Conservation (phyloP, 2,113 vertebrate genomes). For the Ctenodactylus gundi region DNA sequence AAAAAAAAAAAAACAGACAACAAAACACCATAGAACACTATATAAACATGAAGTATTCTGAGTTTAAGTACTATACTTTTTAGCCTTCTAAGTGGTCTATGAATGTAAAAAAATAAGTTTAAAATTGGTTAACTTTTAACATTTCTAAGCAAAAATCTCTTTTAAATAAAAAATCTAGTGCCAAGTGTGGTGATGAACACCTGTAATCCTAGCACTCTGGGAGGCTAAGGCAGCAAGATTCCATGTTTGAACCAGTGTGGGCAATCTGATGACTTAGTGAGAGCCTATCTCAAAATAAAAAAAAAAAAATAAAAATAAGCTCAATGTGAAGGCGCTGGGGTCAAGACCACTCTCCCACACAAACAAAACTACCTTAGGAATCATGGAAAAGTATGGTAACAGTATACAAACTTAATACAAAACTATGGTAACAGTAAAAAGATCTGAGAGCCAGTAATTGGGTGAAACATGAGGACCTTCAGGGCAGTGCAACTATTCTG, state of each 20-base stretch:
- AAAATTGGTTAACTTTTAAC: slow-evolving; percentile 47
- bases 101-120: slow-evolving; percentile 51
- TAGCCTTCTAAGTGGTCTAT: slow-evolving; percentile 22
- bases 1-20: background rate
- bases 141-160: slow-evolving; percentile 40
- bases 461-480: background rate
- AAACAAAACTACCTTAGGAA: background rate
- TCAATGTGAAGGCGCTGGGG: background rate
- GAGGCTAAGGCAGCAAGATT: background rate
- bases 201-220: background rate
- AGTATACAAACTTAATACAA: too few relatives aligned
- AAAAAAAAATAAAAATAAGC: background rate
- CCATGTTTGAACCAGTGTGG: background rate
- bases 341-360: background rate
- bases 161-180: background rate
- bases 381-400: slow-evolving; percentile 24
- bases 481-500: background rate
- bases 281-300: background rate
- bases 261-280: background rate
- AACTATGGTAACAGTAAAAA: slow-evolving; percentile 6
- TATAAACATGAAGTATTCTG: background rate
- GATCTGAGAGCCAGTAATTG: background rate
- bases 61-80: background rate
- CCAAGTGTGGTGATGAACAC: background rate
- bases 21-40: background rate